Conservation (phyloP, 2,888 invertebrate species). For the Cryptus viduatorius region DNA sequence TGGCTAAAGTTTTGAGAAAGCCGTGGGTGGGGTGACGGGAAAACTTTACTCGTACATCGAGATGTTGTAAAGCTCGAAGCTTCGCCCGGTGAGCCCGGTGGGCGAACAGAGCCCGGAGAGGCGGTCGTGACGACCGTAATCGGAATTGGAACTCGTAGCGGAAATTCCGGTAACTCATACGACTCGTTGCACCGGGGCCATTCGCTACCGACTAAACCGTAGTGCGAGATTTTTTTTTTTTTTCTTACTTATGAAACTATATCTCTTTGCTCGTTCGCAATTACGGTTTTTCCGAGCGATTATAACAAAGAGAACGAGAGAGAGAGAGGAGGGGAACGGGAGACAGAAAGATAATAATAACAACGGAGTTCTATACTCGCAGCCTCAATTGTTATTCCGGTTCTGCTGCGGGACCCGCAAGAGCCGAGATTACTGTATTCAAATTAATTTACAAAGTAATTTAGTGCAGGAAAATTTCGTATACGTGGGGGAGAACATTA, state of each 20-base stretch:
- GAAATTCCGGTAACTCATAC: slow-evolving; percentile 62
- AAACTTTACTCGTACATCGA: not conserved
- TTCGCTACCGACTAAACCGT: slow-evolving; percentile 1
- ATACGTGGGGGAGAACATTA: not conserved
- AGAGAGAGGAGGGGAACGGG: not conserved
- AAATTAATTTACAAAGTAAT: slow-evolving; percentile 25
- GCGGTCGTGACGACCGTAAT: slow-evolving; percentile 68
- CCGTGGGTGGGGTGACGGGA: not conserved
- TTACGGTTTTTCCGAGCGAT: slow-evolving; percentile 42
- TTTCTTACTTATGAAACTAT: slow-evolving; percentile 24
- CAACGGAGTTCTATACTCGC: not conserved
- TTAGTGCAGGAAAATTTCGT: not conserved
- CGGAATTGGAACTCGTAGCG: slow-evolving; percentile 71
- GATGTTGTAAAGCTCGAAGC: slow-evolving; percentile 6
- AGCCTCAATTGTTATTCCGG: slow-evolving; percentile 21
- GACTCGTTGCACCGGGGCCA: slow-evolving; percentile 18
- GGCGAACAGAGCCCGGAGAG: slow-evolving; percentile 41
- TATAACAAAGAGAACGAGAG: slow-evolving; percentile 31
- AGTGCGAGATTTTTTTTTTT: slow-evolving; percentile 33
- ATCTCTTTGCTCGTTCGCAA: slow-evolving; percentile 32
- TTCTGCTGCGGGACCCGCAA: not conserved
- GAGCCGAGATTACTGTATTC: slow-evolving; percentile 3
- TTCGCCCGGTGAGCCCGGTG: slow-evolving; percentile 2
- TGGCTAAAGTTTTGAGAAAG: not conserved
- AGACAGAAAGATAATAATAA: not conserved